These are phyloP conservation scores for Anthonomus grandis DNA, from an alignment of 1,140 invertebrate genomes.

Conservation along the genomic window DNA sequence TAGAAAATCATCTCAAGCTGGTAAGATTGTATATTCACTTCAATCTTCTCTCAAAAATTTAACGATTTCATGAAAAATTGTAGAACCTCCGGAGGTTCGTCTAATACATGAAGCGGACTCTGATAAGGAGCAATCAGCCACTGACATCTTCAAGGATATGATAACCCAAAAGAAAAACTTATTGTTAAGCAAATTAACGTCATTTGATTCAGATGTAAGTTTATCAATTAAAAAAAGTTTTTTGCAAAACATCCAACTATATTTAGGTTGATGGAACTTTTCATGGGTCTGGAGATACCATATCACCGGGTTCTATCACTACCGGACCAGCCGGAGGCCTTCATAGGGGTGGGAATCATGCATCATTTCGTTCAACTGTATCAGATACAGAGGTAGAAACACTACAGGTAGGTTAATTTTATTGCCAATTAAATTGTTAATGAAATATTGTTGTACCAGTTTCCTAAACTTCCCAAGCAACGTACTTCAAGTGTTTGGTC, in stretches of 20 bases:
- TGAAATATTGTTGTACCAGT: constrained; percentile 50
- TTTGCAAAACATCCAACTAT: constrained; percentile 3
- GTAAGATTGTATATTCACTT: constrained; percentile 27
- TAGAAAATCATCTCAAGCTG: constrained; percentile 55
- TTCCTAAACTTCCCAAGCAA: constrained; percentile 64
- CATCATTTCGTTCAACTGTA: constrained; percentile 79
- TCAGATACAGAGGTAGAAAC: constrained; percentile 92
- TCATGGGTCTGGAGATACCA: constrained; percentile 56
- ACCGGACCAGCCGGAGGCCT: constrained; percentile 68
- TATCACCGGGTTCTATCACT: constrained; percentile 70
- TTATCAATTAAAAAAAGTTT: constrained; percentile 3
- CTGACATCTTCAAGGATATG: constrained; percentile 85
- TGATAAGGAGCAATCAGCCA: constrained; percentile 64
- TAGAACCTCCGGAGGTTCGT: constrained; percentile 53
- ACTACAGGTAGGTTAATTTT: constrained; percentile 72
- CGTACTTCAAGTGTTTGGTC: constrained; percentile 88
- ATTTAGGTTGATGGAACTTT: constrained; percentile 56
- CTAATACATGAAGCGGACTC: constrained; percentile 43
- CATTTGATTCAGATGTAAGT: constrained; percentile 84
- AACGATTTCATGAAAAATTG: not conserved
- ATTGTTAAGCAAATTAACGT: constrained; percentile 80
- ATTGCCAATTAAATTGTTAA: not conserved
- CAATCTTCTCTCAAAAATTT: not conserved
- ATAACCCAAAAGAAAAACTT: constrained; percentile 83
- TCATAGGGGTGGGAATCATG: constrained; percentile 55